Conservation (phyloP, 2,888 invertebrate genomes). For the Orchestes rusci region DNA sequence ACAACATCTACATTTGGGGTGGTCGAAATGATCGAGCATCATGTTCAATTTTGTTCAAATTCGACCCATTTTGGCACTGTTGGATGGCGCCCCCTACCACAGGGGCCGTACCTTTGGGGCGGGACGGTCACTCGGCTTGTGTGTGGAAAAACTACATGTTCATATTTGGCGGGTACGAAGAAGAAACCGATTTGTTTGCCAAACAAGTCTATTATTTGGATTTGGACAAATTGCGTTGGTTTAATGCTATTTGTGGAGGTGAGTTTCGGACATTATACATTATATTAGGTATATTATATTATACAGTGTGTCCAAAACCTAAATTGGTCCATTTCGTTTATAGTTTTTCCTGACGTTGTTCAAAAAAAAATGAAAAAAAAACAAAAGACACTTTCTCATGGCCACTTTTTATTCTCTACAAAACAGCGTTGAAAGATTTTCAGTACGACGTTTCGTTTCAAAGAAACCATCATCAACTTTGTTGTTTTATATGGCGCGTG, state of each 20-base stretch:
- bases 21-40: constrained; percentile 81
- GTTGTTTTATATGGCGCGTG: no score
- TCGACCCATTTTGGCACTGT: constrained; percentile 62
- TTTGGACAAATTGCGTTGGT: constrained; percentile 68
- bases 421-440: no score
- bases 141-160: constrained; percentile 73
- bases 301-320: no score
- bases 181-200: constrained; percentile 71
- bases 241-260: constrained; percentile 55
- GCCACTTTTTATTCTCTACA: no score
- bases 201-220: constrained; percentile 70
- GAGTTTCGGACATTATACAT: constrained; percentile 25
- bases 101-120: constrained; percentile 69
- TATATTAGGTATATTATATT: no score
- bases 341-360: no score
- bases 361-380: no score
- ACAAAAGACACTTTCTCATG: no score
- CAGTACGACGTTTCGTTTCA: no score
- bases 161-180: constrained; percentile 88
- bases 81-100: constrained; percentile 61
- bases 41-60: constrained; percentile 74
- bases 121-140: constrained; percentile 90
- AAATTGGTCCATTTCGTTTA: no score
- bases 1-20: constrained; percentile 84
- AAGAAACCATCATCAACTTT: no score